Base-by-base conservation (phyloP, 2,888 invertebrate species). In the Folsomia manolachei region DNA sequence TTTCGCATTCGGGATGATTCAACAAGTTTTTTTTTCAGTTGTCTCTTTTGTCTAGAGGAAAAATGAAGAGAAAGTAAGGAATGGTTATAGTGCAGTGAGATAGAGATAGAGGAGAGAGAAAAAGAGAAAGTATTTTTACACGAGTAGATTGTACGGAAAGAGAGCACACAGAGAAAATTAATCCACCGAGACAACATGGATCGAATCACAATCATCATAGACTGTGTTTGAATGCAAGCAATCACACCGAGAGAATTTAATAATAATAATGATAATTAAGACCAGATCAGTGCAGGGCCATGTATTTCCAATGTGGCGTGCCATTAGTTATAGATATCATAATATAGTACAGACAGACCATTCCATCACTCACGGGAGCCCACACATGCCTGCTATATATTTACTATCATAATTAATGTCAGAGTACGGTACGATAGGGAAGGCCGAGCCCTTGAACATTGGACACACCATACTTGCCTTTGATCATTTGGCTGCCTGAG, bases 381-480 rank as follows among this genome's bases (percentile, higher is more conserved):
- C n/a, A n/a, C 65, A 76, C 77, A 75, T 75, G 72, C 77, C 75
- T 74, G 71, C 19, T 56, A 56, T 56, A 56, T 7, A 56, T 56
- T 56, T 56, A 4, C 39, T 39, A 4, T 39, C 39, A 9, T 9
- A 39, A 7, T 78, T 80, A 78, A 77, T 79, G 77, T 81, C 78
- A 81, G 78, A 81, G 78, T 75, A 81, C 79, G 76, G 80, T 80
- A 77, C 80, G 81, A 76, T 78, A 81, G 71, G 81, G 78, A 69
- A 79, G 78, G 74, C 72, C 77, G 74, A 79, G 77, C 77, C 79
- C 80, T 77, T 78, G 79, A 62, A 53, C 71, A 71, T 71, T 71
- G 68, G 77, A 75, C 72, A 79, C 78, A 75, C 79, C 78, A 71
- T 80, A 81, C 81, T 81, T 81, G 81, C 81, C 81, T 81, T 81